phyloP scores from a whole-genome alignment of 2,113 vertebrate genomes.

The Prietella phreatophila region DNA sequence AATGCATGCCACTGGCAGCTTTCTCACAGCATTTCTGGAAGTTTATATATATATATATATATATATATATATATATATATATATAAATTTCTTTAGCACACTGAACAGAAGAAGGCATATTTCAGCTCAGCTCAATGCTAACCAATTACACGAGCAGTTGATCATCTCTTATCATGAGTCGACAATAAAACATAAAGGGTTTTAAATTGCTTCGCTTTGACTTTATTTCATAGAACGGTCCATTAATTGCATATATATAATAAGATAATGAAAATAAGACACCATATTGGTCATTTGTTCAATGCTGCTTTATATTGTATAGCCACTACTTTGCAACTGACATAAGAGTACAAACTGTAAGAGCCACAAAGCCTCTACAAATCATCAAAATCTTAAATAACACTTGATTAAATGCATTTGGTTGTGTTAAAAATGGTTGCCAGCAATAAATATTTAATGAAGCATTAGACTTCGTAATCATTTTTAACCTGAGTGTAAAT shows the following conservation, averaged over 20 bases:
- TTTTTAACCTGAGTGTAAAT: constrained; percentile 32
- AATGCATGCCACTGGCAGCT: not conserved
- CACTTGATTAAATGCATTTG: not conserved
- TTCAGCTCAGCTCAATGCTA: not conserved
- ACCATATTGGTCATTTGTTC: not conserved
- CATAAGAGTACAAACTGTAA: not conserved
- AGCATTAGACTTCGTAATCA: constrained; percentile 1
- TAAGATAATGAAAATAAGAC: not conserved
- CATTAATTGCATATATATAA: not conserved
- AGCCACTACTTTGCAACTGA: not conserved
- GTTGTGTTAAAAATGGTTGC: not conserved
- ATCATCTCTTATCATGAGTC: constrained; percentile 16
- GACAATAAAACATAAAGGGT: constrained; percentile 8
- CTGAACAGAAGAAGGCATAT: not conserved
- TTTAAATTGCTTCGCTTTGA: constrained; percentile 10
- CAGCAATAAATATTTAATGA: constrained; percentile 30
- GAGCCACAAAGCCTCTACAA: not conserved
- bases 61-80: not conserved
- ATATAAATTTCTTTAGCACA: not conserved
- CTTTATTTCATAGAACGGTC: not conserved
- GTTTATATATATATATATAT: not conserved
- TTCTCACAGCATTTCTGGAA: constrained; percentile 17
- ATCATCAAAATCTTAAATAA: not conserved
- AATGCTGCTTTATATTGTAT: not conserved
- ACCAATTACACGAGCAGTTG: not conserved